These are phyloP conservation scores for Zosterops japonicus DNA, from an alignment of 2,113 vertebrate species.

Conservation along the genomic window DNA sequence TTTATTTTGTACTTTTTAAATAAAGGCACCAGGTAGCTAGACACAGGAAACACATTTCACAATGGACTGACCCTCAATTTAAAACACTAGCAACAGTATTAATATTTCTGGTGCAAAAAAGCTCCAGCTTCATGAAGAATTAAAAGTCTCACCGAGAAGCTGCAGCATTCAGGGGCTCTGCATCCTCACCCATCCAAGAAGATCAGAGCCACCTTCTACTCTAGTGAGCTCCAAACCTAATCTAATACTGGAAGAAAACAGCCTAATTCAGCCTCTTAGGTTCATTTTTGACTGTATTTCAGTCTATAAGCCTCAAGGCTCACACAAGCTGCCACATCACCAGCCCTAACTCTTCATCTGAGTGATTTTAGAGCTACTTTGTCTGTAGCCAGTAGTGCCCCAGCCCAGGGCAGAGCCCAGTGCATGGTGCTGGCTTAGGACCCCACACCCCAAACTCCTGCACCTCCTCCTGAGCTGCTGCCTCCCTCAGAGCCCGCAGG, in stretches of 20 bases:
- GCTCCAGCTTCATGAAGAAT: not conserved
- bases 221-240: not conserved
- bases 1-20: not conserved
- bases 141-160: not conserved
- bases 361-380: not conserved
- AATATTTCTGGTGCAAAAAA: not conserved
- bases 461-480: not conserved
- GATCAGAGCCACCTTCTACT: not conserved
- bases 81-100: not conserved
- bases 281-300: not conserved
- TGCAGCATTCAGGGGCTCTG: not conserved
- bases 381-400: fast-evolving
- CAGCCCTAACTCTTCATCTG: not conserved
- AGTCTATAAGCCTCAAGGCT: not conserved
- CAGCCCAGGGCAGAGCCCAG: not conserved
- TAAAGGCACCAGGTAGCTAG: not conserved
- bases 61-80: not conserved
- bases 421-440: fast-evolving
- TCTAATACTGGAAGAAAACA: not conserved
- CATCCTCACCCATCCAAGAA: not conserved
- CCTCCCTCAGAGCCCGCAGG: not conserved
- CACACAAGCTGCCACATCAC: not conserved
- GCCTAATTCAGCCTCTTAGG: not conserved
- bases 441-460: not conserved
- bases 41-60: not conserved